Conservation (phyloP, 2,113 vertebrate genomes). For the Lagopus muta region DNA sequence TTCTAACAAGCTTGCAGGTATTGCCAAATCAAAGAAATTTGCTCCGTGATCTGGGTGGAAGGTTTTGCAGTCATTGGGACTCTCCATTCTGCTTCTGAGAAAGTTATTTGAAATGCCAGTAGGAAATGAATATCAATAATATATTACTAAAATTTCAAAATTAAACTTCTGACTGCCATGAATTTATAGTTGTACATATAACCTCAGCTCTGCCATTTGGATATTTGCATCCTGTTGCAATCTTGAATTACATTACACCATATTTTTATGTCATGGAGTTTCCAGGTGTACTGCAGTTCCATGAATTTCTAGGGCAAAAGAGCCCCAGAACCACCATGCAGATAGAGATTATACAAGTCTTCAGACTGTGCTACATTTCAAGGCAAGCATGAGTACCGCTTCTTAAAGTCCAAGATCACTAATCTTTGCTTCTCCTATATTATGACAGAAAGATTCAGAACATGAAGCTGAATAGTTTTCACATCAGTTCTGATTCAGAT, state of each 20-base stretch:
- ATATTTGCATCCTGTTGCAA: background rate
- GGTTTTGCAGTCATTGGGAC: background rate
- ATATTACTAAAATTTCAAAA: background rate
- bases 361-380: background rate
- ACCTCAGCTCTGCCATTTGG: background rate
- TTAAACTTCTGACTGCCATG: background rate
- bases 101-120: background rate
- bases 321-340: accelerated
- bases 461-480: background rate
- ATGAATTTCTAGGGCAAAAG: background rate
- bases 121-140: background rate
- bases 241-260: background rate
- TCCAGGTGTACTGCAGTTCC: background rate
- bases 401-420: background rate
- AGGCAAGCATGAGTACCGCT: background rate
- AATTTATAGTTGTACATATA: background rate
- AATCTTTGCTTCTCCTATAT: background rate
- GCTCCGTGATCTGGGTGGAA: background rate
- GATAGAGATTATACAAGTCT: background rate
- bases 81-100: background rate
- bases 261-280: background rate
- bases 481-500: background rate
- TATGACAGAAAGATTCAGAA: background rate
- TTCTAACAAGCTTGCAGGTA: background rate
- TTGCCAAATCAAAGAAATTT: background rate